Conservation (phyloP, 2,113 vertebrate species). For the Gallinago jamesoni region DNA sequence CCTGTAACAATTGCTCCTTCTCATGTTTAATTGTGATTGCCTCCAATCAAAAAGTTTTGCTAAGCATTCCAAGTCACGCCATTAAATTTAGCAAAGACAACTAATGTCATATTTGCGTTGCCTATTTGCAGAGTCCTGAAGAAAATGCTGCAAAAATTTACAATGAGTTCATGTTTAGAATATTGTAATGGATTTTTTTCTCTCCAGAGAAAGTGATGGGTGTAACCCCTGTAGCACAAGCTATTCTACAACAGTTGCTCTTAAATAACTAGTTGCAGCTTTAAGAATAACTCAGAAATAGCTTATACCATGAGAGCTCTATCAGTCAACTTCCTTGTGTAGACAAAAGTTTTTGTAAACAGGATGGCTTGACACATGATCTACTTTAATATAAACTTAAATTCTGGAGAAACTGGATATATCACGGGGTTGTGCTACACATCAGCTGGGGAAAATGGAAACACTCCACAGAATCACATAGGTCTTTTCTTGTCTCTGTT, state of each 20-base stretch:
- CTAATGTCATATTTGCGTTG: neutral
- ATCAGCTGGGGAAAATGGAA: neutral
- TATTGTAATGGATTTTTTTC: conserved; percentile 1
- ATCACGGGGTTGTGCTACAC: neutral
- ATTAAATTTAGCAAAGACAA: neutral
- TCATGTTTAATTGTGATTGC: neutral
- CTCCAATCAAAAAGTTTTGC: neutral
- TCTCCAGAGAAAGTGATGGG: conserved; percentile 20
- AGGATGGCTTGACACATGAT: neutral
- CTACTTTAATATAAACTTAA: neutral
- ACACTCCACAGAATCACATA: neutral
- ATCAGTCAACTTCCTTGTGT: neutral
- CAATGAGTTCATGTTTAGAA: conserved; percentile 15
- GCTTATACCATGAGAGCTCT: neutral
- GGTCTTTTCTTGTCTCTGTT: neutral
- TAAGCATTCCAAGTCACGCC: neutral
- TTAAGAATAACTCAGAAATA: conserved; percentile 1
- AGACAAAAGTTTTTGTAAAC: neutral
- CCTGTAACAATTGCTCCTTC: neutral
- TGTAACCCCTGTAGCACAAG: conserved; percentile 42
- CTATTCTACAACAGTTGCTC: conserved; percentile 2
- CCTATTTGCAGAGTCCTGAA: neutral
- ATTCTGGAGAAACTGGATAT: neutral
- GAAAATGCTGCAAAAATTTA: neutral
- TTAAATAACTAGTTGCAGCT: conserved; percentile 1